Conservation (phyloP, 2,888 invertebrate genomes). For the Caenorhabditis becei region DNA sequence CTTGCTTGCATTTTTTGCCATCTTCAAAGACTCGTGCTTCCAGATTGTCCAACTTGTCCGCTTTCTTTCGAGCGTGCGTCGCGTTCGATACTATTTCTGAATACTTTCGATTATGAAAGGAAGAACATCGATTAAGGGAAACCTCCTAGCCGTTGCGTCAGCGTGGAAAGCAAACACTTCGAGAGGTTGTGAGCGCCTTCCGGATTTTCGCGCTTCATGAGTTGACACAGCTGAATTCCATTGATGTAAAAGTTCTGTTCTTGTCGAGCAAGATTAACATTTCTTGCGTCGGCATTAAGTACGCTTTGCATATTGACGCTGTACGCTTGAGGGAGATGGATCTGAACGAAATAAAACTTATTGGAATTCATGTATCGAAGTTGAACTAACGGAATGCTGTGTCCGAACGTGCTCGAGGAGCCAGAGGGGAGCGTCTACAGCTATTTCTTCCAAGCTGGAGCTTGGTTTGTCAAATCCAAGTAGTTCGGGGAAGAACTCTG, state of each 20-base stretch:
- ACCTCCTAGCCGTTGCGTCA: slow-evolving; percentile 67
- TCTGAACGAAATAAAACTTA: slow-evolving; percentile 49
- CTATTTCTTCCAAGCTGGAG: slow-evolving; percentile 16
- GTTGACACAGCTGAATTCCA: slow-evolving; percentile 51
- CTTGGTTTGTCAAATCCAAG: slow-evolving; percentile 43
- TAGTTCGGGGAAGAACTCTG: slow-evolving; percentile 58
- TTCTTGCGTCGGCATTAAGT: slow-evolving; percentile 56
- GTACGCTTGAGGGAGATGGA: slow-evolving; percentile 59
- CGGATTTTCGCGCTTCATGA: slow-evolving; percentile 38
- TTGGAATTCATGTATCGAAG: not conserved
- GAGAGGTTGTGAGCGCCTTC: slow-evolving; percentile 57
- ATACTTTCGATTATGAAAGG: slow-evolving; percentile 21
- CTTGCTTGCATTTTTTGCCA: slow-evolving; percentile 41
- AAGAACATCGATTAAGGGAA: not conserved
- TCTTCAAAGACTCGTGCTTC: slow-evolving; percentile 48
- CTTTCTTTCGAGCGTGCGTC: slow-evolving; percentile 49
- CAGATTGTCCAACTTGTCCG: slow-evolving; percentile 56
- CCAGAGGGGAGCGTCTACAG: slow-evolving; percentile 53
- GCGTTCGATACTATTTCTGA: slow-evolving; percentile 62
- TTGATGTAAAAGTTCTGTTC: slow-evolving; percentile 51
- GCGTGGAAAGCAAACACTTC: slow-evolving; percentile 61
- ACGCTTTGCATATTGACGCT: slow-evolving; percentile 61
- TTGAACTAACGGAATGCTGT: slow-evolving; percentile 6
- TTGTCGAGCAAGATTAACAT: slow-evolving; percentile 51
- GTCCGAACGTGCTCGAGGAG: slow-evolving; percentile 37